Base-by-base conservation (phyloP, 2,797 vertebrate species). In the Bovichtus variegatus region DNA sequence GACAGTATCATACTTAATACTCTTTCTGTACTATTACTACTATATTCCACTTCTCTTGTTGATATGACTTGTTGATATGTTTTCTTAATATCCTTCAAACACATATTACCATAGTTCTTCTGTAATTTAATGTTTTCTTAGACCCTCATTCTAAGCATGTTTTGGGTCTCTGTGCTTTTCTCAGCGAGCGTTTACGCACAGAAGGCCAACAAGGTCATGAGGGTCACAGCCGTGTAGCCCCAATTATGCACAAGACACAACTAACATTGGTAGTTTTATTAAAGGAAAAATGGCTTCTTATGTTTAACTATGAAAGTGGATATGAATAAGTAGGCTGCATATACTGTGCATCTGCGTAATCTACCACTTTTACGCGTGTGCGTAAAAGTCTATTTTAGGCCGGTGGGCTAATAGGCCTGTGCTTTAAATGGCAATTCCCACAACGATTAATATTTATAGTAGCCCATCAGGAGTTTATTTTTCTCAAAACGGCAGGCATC, bases 371-470 rank as follows among this genome's bases (percentile, higher is more conserved):
- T 70, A 58, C 71, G 82, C 74, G 41, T 67, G 78, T 86, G 88
- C 81, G 85, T 80, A 86, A 85, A 86, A 83, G 84, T 81, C 81
- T 88, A 87, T 92, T 90, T 86, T 81, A 74, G 87, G 53, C 36
- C 53, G 44, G 46, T 21, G 12, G 78, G 80, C 76, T 84, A 81
- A 86, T 72, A 76, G 80, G 66, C 21, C 46, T 71, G 79, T 21
- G 82, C 83, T 87, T 88, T 76, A 90, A 91, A 87, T 74, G 75
- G 85, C 69, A 85, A 82, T 87, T 91, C 84, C 87, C 87, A 74
- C 76, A 76, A 64, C 75, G 82, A 84, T 78, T 89, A 75, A 87
- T 84, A 87, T 86, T 76, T 78, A 84, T 71, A 80, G 75, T 66
- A 76, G 74, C 68, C 57, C 80, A 84, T 76, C 67, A 78, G 63